Percentiles rank a stretch among this genome's conserved stretches.
Conservation (phyloP, 2,888 invertebrate genomes). For the Thecocarcelia acutangulata region DNA sequence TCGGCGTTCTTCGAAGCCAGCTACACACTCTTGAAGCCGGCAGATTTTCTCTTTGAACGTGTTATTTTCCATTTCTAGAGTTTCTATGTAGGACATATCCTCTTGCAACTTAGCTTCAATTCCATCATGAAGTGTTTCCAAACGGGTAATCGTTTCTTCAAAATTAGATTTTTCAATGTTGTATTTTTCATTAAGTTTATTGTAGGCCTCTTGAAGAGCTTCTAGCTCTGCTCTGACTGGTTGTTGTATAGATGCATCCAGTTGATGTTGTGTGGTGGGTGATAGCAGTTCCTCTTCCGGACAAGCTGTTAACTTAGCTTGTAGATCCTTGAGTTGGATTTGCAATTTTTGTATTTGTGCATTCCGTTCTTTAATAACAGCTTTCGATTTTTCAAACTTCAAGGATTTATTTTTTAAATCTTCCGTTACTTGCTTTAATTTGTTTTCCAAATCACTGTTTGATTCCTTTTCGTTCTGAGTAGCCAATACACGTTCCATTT, state of each 20-base stretch:
- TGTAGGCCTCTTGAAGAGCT: constrained; percentile 71
- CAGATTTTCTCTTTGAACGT: constrained; percentile 85
- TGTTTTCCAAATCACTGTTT: constrained; percentile 75
- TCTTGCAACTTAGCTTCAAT: constrained; percentile 87
- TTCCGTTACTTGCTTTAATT: constrained; percentile 80
- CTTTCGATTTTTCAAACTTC: constrained; percentile 83
- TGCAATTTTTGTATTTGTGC: constrained; percentile 82
- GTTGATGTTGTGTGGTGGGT: constrained; percentile 6
- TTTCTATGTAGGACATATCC: constrained; percentile 88
- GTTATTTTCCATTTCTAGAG: constrained; percentile 85
- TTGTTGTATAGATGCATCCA: constrained; percentile 60
- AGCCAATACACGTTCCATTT: constrained; percentile 81
- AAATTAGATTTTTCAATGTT: constrained; percentile 75
- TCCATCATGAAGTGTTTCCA: constrained; percentile 79
- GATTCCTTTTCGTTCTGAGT: not conserved
- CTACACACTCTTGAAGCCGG: constrained; percentile 86
- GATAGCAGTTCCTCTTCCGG: constrained; percentile 72
- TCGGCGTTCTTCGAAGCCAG: constrained; percentile 84
- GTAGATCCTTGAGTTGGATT: constrained; percentile 73
- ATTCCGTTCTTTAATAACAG: constrained; percentile 83
- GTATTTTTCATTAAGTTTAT: constrained; percentile 72
- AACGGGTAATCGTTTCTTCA: constrained; percentile 74
- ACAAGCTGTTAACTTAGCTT: constrained; percentile 72
- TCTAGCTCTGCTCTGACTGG: constrained; percentile 68
- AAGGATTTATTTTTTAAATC: constrained; percentile 83